Base-by-base conservation (phyloP, 1,140 invertebrate genomes). In the Polypedilum vanderplanki region DNA sequence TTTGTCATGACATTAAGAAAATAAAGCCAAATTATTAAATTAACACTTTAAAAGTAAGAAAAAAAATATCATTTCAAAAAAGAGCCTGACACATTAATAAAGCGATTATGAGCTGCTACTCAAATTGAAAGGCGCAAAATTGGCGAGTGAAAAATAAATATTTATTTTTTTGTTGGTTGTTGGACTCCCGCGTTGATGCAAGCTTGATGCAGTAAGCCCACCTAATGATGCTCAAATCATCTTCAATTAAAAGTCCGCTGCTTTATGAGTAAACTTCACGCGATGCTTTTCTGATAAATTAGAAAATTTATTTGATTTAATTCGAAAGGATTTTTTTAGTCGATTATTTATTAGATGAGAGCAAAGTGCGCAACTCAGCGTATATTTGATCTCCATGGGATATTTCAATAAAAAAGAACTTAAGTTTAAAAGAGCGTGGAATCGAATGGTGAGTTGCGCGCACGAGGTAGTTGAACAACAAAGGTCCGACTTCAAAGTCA, bases 41-140 rank as follows among this genome's bases (percentile, higher is more conserved):
- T 70, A 70, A 70, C 65, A 70, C 65, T 70, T 70, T n/a, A n/a
- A n/a, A n/a, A n/a, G n/a, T n/a, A n/a, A n/a, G n/a, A n/a, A n/a
- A n/a, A n/a, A n/a, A 20, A 18, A 9, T 70, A 20, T 57, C 12
- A n/a, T 12, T 57, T 57, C 46, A 57, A 46, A 46, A 46, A 46
- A 57, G n/a, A 57, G n/a, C 12, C 18, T 70, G 65, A 33, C 24
- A 22, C 65, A 70, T 70, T 70, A 70, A 70, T 70, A 70, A 70
- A 70, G 65, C 20, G 65, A 70, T 70, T 70, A 70, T 70, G 65
- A 70, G n/a, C n/a, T 70, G 65, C 65, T 70, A 70, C 65, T 70
- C 65, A 33, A 33, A 33, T 33, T 33, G 24, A 33, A 33, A 33
- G 24, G 24, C 24, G 24, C 1, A 33, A 33, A 33, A 33, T 33